Evolutionary conservation across 1,140 invertebrate species (phyloP), one percentile per base, ranked within the genome.

Genomic region (Meloidogyne chitwoodi): DNA sequence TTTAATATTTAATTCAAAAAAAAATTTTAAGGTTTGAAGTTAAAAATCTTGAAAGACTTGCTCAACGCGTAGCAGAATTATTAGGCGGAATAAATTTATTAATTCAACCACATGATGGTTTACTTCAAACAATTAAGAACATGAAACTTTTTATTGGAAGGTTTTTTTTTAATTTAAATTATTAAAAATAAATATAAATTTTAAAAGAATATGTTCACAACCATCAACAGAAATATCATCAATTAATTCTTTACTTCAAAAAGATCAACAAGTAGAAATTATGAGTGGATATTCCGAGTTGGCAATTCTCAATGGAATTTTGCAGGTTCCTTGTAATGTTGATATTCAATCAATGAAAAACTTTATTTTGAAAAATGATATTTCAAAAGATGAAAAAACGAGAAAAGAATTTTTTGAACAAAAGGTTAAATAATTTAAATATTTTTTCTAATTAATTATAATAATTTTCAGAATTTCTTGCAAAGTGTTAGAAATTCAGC

Each of bases 251-350:
- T 26, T 66, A 27, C 31, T 79, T 12, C 29, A 48, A 24, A 61
- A 38, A n/a, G 81, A 75, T 12, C n/a, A 34, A 8, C 22, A 48
- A n/a, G 48, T 82, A 11, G 75, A 82, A 69, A 75, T 82, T 56
- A 48, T 64, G 2, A 84, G 31, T 38, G 44, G n/a, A 0, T 84
- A 82, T 56, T 38, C 48, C 12, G 83, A 84, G 62, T 61, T 82
- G 29, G 67, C 72, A 22, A 27, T 82, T 12, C 16, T 76, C 4
- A 70, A 84, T 16, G 82, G 83, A 22, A 72, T 75, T 26, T 65
- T 82, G 8, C 83, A 84, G 68, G 82, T 82, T n/a, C 81, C 81
- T 24, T 82, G 82, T 64, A 83, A 76, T 44, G 81, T 82, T 38
- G 79, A 84, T 38, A 61, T 44, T 29, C n/a, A 44, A 16, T 12